phyloP scores from a whole-genome alignment of 1,140 invertebrate species.

The Protaetia brevitarsis region DNA sequence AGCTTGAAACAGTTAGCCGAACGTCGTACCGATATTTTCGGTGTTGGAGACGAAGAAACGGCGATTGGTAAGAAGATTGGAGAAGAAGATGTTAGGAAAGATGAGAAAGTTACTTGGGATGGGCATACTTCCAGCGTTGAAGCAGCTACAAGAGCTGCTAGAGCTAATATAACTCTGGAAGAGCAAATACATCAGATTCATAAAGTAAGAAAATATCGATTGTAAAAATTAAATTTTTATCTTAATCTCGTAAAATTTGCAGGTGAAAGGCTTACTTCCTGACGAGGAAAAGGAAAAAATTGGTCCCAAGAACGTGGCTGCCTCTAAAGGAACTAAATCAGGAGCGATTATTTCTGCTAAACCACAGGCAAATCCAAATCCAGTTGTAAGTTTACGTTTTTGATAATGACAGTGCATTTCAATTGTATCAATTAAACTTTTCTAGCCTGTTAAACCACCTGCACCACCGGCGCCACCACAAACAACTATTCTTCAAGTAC shows the following conservation, averaged over 20 bases:
- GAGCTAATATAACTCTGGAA: conserved; percentile 93
- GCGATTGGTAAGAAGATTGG: conserved; percentile 99
- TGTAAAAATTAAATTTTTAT: neutral
- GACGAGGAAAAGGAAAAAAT: conserved; percentile 94
- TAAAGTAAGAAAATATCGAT: conserved; percentile 54
- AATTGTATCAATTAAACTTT: too few relatives aligned
- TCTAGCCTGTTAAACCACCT: conserved; percentile 44
- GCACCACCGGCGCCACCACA: conserved; percentile 49
- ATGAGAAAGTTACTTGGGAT: conserved; percentile 95
- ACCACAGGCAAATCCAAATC: conserved; percentile 49
- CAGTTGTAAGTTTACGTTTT: conserved; percentile 32
- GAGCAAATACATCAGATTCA: conserved; percentile 98
- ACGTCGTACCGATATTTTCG: conserved; percentile 99
- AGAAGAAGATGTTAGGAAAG: conserved; percentile 85
- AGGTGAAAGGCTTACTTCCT: conserved; percentile 83
- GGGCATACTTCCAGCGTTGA: conserved; percentile 95
- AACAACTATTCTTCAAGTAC: conserved; percentile 55
- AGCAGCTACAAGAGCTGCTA: conserved; percentile 83
- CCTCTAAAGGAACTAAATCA: conserved; percentile 32
- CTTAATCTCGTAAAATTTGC: too few relatives aligned
- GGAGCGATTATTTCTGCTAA: conserved; percentile 52
- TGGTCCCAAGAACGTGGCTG: conserved; percentile 70
- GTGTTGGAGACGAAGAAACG: conserved; percentile 96
- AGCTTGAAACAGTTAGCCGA: conserved; percentile 96
- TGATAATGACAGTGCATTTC: too few relatives aligned